phyloP scores from a whole-genome alignment of 1,140 invertebrate species.

The Bombus sibiricus region DNA sequence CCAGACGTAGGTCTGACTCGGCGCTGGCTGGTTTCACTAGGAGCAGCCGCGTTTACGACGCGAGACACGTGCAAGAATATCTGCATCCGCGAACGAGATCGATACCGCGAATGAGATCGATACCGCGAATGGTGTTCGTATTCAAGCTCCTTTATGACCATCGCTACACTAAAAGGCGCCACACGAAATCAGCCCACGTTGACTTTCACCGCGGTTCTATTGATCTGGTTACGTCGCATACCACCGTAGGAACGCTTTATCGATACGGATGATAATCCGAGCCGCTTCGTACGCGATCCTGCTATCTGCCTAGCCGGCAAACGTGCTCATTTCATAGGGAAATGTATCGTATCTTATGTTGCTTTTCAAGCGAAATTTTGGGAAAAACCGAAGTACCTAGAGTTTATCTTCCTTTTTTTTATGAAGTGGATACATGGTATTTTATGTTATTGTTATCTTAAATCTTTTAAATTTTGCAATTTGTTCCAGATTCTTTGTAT shows the following conservation, averaged over 20 bases:
- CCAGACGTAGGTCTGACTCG: constrained; percentile 32
- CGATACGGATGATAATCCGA: constrained; percentile 17
- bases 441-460: too few species aligned
- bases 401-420: background rate
- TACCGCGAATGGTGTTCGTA: constrained; percentile 33
- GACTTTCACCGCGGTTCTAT: constrained; percentile 44
- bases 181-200: constrained; percentile 32
- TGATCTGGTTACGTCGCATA: constrained; percentile 40
- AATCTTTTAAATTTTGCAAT: too few species aligned
- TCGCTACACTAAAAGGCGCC: constrained; percentile 51
- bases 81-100: constrained; percentile 56
- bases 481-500: too few species aligned
- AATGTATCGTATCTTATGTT: background rate
- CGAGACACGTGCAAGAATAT: constrained; percentile 63
- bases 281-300: background rate
- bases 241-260: constrained; percentile 35
- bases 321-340: background rate
- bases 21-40: constrained; percentile 17
- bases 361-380: background rate
- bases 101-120: constrained; percentile 50
- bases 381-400: background rate
- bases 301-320: background rate
- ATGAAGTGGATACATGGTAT: background rate
- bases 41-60: constrained; percentile 49
- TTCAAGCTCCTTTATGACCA: constrained; percentile 57